Percentiles rank a stretch among this genome's conserved stretches.
These are phyloP conservation scores for Desmophyllum pertusum DNA, from an alignment of 92 coral and sea anemone genomes.

Conservation along the genomic window DNA sequence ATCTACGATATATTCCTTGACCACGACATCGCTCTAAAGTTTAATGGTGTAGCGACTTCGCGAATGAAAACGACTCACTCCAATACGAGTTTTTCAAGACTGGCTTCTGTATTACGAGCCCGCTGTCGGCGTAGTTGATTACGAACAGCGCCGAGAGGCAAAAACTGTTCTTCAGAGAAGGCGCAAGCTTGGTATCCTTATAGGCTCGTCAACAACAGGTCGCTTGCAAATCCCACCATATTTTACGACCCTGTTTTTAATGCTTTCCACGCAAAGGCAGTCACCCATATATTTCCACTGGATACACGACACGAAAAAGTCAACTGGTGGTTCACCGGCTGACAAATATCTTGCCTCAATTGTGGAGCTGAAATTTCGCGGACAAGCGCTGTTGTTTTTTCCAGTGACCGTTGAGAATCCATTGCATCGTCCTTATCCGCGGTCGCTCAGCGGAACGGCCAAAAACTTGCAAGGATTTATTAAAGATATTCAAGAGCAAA, in stretches of 20 bases:
- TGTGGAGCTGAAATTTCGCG: constrained; percentile 49
- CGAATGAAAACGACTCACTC: constrained; percentile 29
- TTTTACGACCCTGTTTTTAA: constrained; percentile 36
- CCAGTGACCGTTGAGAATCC: constrained; percentile 18
- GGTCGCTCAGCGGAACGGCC: not conserved
- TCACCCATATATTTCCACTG: constrained; percentile 29
- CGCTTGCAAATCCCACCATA: constrained; percentile 30
- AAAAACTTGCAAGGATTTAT: constrained; percentile 13
- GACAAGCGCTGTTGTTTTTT: constrained; percentile 43
- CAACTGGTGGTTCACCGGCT: constrained; percentile 42
- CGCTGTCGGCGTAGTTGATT: constrained; percentile 44
- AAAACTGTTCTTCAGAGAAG: not conserved
- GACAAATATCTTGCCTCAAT: constrained; percentile 27
- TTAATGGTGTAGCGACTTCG: constrained; percentile 18
- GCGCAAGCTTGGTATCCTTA: not conserved
- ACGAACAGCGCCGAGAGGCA: not conserved
- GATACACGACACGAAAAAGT: constrained; percentile 7
- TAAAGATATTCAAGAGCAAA: not conserved
- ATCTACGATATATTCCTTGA: constrained; percentile 30
- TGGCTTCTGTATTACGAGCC: constrained; percentile 43
- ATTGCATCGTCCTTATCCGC: constrained; percentile 11
- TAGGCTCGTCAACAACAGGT: not conserved
- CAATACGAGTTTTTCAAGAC: constrained; percentile 36
- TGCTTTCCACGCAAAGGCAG: constrained; percentile 36
- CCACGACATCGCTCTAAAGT: constrained; percentile 40